Conservation (phyloP, 2,113 vertebrate species). For the Lamprologus tigripictilis region DNA sequence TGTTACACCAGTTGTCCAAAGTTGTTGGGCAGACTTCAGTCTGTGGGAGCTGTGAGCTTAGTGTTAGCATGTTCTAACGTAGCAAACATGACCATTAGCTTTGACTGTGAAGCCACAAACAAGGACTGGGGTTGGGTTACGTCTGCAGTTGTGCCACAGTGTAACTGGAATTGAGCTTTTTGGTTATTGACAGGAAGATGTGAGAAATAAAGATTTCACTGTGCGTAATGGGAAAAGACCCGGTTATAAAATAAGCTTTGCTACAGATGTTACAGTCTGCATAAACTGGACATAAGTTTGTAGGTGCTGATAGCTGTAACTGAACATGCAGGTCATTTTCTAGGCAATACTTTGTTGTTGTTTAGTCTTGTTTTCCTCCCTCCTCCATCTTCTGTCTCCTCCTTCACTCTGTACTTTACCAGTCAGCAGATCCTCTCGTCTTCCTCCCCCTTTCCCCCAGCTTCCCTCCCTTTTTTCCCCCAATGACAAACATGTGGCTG, state of each 20-base stretch:
- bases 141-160: background rate
- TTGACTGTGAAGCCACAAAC: background rate
- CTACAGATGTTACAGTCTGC: background rate
- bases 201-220: background rate
- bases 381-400: background rate
- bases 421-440: background rate
- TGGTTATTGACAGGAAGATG: background rate
- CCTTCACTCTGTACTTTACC: background rate
- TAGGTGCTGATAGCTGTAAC: background rate
- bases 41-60: background rate
- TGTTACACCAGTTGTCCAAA: background rate
- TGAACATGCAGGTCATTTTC: background rate
- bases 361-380: background rate
- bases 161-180: background rate
- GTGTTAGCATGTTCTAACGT: background rate
- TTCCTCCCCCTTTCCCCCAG: background rate
- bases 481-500: constrained; percentile 34
- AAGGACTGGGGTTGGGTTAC: background rate
- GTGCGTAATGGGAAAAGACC: background rate
- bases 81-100: background rate
- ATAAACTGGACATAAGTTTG: background rate
- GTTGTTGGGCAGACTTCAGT: background rate
- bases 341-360: background rate
- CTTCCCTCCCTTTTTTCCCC: background rate
- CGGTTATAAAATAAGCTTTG: background rate